A percentile compares a stretch with the other conserved stretches of the same genome.
phyloP scores from a whole-genome alignment of 2,797 vertebrate genomes.

The Pangasius macronema region DNA sequence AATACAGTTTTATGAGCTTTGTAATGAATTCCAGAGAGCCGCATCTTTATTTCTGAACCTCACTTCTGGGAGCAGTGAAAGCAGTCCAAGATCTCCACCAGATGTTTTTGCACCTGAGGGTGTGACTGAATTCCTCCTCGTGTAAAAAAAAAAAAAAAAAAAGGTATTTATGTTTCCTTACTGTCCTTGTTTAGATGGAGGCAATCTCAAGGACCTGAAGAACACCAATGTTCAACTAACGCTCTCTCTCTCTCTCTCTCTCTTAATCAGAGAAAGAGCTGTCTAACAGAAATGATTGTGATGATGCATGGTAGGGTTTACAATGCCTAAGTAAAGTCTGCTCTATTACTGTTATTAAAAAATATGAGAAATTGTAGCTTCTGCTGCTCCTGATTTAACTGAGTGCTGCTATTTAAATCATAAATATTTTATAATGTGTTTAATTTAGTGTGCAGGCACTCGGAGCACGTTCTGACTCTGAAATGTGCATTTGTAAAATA shows the following conservation, averaged over 20 bases:
- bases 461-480: neutral
- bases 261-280: neutral
- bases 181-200: neutral
- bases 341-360: neutral
- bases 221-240: neutral
- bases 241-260: neutral
- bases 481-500: neutral
- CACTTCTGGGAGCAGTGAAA: neutral
- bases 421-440: conserved; percentile 17
- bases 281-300: neutral
- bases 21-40: neutral
- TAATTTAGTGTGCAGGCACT: conserved; percentile 3
- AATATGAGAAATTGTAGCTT: neutral
- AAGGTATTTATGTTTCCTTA: neutral
- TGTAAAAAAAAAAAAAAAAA: neutral
- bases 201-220: neutral
- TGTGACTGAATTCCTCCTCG: neutral
- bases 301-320: neutral
- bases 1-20: neutral
- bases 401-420: neutral
- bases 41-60: neutral
- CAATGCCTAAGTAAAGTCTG: neutral
- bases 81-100: neutral
- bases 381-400: neutral
- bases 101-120: conserved; percentile 1